Evolutionary conservation across 2,888 invertebrate genomes (phyloP).

Genomic region (Zygaena filipendulae): DNA sequence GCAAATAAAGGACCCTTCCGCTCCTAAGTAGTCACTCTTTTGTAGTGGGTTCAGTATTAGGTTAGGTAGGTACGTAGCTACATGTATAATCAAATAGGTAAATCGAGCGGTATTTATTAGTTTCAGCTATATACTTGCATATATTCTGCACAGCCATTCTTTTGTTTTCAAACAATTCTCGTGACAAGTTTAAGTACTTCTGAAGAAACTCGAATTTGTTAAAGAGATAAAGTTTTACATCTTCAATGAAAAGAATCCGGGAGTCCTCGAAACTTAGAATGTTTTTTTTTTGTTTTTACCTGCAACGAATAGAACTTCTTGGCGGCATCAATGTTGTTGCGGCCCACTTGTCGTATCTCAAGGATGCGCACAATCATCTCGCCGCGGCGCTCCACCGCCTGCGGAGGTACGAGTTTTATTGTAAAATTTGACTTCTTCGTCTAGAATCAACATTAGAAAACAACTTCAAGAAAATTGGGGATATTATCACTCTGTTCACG

Average conservation of each 20-base stretch:
- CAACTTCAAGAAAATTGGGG: conserved; percentile 1
- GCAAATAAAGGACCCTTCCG: conserved; percentile 46
- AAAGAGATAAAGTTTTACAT: too few species aligned
- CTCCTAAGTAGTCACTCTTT: conserved; percentile 48
- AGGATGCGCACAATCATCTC: conserved; percentile 96
- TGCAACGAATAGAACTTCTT: conserved; percentile 86
- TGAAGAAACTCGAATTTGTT: too few species aligned
- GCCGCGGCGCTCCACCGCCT: conserved; percentile 90
- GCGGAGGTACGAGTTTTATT: too few species aligned
- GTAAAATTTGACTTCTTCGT: conserved; percentile 9
- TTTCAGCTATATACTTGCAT: too few species aligned
- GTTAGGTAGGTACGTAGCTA: too few species aligned
- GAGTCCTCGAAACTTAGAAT: too few species aligned
- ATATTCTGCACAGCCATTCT: too few species aligned
- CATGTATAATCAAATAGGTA: too few species aligned
- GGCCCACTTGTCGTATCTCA: conserved; percentile 87
- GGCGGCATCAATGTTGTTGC: conserved; percentile 87
- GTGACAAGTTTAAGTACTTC: too few species aligned
- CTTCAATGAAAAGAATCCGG: too few species aligned
- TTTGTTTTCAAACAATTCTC: too few species aligned
- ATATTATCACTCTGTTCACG: conserved; percentile 4
- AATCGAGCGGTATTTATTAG: conserved; percentile 47
- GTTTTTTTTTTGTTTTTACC: too few species aligned
- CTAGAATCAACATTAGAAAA: conserved; percentile 3
- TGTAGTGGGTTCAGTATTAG: conserved; percentile 39